Base-by-base conservation (phyloP, 2,888 invertebrate species). In the Philopedon plagiatum region DNA sequence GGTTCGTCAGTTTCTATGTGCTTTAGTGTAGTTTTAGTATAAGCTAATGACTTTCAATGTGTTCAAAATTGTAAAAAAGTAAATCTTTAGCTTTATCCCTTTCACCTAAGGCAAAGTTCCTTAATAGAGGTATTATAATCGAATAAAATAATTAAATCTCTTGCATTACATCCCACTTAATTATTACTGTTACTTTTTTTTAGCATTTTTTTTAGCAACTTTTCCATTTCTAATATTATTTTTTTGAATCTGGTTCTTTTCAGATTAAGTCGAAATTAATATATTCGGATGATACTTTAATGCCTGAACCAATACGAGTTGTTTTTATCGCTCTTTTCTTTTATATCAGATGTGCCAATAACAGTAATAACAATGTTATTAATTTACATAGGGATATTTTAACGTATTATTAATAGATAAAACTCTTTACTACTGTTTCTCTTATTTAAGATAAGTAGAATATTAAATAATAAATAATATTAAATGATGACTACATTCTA, bases 361-460 rank as follows among this genome's bases (percentile, higher is more conserved):
- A 57, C 57, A 21, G 18, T 57, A 57, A 57, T 57, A 57, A 57
- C 57, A 32, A 57, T 32, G 57, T 58, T 66, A 66, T 66, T 58
- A 66, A 66, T 66, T 66, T 66, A 57, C 66, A 66, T 44, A 57
- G 44, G 66, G 66, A 66, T 66, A 66, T 66, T 58, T 37, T 29
- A 41, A 58, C 58, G 21, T 44, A 58, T 66, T 57, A 66, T 58
- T 44, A 66, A 66, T 44, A 66, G 66, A 66, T 66, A 66, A 66
- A 66, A 39, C 54, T 37, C 34, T 64, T 64, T 64, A 66, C 66
- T 58, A 66, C 66, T 60, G 66, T 66, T 66, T 66, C 66, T 66
- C 46, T 66, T 66, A 66, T 66, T 66, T 60, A 58, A 57, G 66
- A 66, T 66, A 66, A 58, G 54, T 41, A 15, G 23, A 41, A 64